Conservation (phyloP, 1,140 invertebrate genomes). For the Trachymyrmex septentrionalis region DNA sequence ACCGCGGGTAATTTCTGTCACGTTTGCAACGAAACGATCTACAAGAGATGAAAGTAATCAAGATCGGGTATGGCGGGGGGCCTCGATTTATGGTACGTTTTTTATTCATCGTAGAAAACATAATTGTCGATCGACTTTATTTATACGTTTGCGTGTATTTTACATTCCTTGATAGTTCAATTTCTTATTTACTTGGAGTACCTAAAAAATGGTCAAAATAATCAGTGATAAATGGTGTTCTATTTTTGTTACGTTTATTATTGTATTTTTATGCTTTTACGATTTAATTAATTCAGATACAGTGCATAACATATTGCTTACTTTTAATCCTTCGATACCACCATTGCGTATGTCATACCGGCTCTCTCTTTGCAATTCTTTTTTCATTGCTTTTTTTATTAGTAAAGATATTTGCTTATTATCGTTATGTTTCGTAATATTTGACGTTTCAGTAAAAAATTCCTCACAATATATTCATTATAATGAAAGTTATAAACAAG, state of each 20-base stretch:
- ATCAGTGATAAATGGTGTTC: neutral
- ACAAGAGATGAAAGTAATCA: constrained; percentile 76
- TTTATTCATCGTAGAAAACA: constrained; percentile 24
- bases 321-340: neutral
- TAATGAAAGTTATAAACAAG: too few species aligned
- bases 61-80: constrained; percentile 18
- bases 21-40: constrained; percentile 73
- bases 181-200: constrained; percentile 30
- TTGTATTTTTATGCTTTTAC: neutral
- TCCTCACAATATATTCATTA: too few species aligned
- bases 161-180: constrained; percentile 43
- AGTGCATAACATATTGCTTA: neutral
- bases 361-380: too few species aligned
- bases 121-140: constrained; percentile 59
- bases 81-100: constrained; percentile 18
- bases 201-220: neutral
- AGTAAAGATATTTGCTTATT: too few species aligned
- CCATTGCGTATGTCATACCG: too few species aligned
- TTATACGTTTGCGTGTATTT: constrained; percentile 45
- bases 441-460: too few species aligned
- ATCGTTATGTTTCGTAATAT: too few species aligned
- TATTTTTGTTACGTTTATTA: neutral
- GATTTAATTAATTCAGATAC: neutral
- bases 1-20: constrained; percentile 70
- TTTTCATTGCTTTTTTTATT: too few species aligned